Evolutionary conservation across 2,797 vertebrate species (phyloP).

Genomic region (Falco novaeseelandiae): DNA sequence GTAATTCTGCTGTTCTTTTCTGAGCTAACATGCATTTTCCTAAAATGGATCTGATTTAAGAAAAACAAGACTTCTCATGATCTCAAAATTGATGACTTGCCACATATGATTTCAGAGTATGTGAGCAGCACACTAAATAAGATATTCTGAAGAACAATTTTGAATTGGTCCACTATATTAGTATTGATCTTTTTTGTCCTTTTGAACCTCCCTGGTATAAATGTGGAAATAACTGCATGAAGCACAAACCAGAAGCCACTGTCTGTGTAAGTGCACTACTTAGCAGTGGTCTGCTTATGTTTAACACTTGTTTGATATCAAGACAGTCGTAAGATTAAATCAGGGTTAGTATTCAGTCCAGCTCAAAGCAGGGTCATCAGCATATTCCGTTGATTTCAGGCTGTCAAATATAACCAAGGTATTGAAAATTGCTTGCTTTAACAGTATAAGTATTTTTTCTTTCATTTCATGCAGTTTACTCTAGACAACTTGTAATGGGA

Average conservation of each 20-base stretch:
- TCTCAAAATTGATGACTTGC: conserved; percentile 30
- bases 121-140: conserved; percentile 36
- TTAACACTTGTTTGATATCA: background rate
- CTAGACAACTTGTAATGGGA: background rate
- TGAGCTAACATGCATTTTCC: background rate
- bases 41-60: conserved; percentile 52
- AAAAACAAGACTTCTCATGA: conserved; percentile 24
- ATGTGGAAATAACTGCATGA: conserved; percentile 64
- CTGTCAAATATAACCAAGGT: background rate
- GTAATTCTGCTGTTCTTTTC: background rate
- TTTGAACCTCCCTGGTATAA: conserved; percentile 55
- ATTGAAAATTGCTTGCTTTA: background rate
- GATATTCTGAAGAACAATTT: conserved; percentile 38
- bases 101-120: conserved; percentile 17
- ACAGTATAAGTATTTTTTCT: background rate
- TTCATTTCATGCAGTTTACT: background rate
- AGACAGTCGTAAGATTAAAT: background rate
- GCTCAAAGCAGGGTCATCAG: background rate
- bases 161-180: conserved; percentile 44
- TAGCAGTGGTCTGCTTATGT: background rate
- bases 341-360: background rate
- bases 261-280: background rate
- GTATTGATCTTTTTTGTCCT: conserved; percentile 66
- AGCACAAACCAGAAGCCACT: conserved; percentile 24
- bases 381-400: background rate